Evolutionary conservation across 1,140 invertebrate genomes (phyloP).

Genomic region (Pygmarrhopalites habei): DNA sequence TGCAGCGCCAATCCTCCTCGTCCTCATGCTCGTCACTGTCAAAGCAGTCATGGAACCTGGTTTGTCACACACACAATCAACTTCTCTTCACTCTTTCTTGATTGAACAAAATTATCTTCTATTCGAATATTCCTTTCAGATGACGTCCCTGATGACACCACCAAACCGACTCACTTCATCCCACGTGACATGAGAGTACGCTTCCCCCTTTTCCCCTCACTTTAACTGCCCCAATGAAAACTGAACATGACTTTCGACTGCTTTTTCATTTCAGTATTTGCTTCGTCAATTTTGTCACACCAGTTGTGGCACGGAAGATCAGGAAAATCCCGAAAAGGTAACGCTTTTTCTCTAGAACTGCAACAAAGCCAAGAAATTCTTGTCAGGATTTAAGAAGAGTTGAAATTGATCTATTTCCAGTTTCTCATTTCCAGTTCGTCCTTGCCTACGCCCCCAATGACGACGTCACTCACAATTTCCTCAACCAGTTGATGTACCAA

Average conservation of each 20-base stretch:
- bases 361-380: no score
- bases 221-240: background rate
- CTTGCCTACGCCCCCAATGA: conserved; percentile 6
- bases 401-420: no score
- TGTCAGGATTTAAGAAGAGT: no score
- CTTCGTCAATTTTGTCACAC: background rate
- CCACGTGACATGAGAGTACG: conserved; percentile 18
- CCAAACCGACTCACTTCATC: conserved; percentile 1
- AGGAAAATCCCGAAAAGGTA: no score
- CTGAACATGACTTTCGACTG: no score
- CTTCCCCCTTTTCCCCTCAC: background rate
- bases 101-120: no score
- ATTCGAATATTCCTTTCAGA: no score
- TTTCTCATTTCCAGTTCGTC: no score
- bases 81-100: background rate
- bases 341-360: no score
- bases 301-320: background rate
- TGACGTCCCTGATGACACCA: background rate
- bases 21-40: background rate
- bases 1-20: background rate
- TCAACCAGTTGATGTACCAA: background rate
- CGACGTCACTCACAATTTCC: background rate
- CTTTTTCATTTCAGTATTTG: conserved; percentile 3
- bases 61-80: background rate
- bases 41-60: background rate